phyloP scores from a whole-genome alignment of 2,888 invertebrate species.

The Hirtodrosophila histrioides region DNA sequence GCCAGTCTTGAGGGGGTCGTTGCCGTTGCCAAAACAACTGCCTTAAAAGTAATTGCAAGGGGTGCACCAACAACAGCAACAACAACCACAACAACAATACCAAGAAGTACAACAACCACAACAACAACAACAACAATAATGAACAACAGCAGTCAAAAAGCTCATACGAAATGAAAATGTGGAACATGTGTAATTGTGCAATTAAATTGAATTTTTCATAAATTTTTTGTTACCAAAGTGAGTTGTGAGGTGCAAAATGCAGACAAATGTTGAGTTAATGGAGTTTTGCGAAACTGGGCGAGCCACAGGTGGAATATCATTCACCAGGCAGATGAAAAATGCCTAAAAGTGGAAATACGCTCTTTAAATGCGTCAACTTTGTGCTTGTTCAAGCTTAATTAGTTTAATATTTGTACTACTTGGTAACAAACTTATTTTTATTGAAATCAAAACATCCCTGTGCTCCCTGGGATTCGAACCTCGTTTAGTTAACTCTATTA shows the following conservation, averaged over 20 bases:
- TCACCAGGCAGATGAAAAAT: slow-evolving; percentile 14
- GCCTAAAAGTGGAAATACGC: background rate
- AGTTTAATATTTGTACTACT: too few species aligned
- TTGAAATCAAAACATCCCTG: too few species aligned
- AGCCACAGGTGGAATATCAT: slow-evolving; percentile 58
- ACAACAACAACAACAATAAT: slow-evolving; percentile 26
- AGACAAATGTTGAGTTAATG: slow-evolving; percentile 42
- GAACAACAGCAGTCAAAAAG: slow-evolving; percentile 6
- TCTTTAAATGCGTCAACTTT: too few species aligned
- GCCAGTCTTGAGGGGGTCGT: slow-evolving; percentile 71
- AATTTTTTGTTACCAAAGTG: slow-evolving; percentile 59
- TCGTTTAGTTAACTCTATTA: too few species aligned
- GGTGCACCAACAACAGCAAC: slow-evolving; percentile 60
- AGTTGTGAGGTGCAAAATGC: slow-evolving; percentile 39
- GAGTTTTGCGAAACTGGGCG: slow-evolving; percentile 23
- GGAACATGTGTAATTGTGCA: slow-evolving; percentile 82
- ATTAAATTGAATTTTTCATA: slow-evolving; percentile 84
- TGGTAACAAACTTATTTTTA: too few species aligned
- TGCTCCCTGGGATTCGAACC: too few species aligned
- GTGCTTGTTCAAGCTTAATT: too few species aligned
- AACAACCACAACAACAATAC: slow-evolving; percentile 34
- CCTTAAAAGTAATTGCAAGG: slow-evolving; percentile 80
- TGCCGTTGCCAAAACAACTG: slow-evolving; percentile 58
- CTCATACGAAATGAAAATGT: slow-evolving; percentile 62
- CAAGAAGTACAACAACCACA: slow-evolving; percentile 22